phyloP scores from a whole-genome alignment of 2,888 invertebrate species.

The Agrochola macilenta region DNA sequence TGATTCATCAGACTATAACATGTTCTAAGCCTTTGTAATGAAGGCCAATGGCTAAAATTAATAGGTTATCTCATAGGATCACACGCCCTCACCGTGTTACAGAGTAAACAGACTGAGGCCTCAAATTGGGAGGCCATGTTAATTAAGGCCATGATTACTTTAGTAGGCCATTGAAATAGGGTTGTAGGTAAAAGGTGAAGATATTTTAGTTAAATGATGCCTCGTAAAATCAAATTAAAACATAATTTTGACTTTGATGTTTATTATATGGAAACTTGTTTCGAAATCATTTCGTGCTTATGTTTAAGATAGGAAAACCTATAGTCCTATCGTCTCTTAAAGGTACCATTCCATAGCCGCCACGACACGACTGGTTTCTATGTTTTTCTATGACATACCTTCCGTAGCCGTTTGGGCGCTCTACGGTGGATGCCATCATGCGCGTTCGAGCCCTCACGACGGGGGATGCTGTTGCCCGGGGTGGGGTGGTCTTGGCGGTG shows the following conservation, averaged over 20 bases:
- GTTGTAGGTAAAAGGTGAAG: neutral
- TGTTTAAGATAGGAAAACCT: neutral
- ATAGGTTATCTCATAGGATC: constrained; percentile 7
- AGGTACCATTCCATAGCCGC: no score
- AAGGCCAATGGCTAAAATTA: neutral
- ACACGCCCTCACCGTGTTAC: constrained; percentile 23
- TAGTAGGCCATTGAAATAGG: constrained; percentile 10
- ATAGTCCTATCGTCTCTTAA: no score
- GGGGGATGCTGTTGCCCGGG: no score
- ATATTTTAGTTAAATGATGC: neutral
- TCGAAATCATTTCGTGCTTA: neutral
- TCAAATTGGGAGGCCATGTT: constrained; percentile 8
- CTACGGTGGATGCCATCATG: no score
- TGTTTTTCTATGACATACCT: no score
- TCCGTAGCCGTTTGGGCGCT: no score
- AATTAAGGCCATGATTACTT: constrained; percentile 1
- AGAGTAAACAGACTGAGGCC: neutral
- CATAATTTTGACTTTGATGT: neutral
- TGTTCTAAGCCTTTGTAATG: neutral
- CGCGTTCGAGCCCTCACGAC: no score
- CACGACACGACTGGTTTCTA: no score
- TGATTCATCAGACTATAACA: neutral
- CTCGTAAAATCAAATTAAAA: neutral
- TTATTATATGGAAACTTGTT: neutral
- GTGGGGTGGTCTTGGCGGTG: no score